Base-by-base conservation (phyloP, 1,140 invertebrate genomes). In the Archegozetes longisetosus region DNA sequence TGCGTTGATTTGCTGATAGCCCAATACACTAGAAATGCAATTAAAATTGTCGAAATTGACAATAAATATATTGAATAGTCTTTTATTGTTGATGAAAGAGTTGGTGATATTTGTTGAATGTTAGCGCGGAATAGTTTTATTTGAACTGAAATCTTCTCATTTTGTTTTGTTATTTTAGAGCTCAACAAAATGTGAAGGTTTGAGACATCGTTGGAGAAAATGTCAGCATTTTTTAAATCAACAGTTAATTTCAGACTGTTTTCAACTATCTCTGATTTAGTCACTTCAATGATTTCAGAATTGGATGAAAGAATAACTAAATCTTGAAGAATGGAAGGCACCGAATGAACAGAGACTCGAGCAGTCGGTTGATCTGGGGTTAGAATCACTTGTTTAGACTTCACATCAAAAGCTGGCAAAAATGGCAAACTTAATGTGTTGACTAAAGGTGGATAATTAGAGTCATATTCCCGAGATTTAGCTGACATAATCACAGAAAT, bases 171-270 rank as follows among this genome's bases (percentile, higher is more conserved):
- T 46, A 55, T 24, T 46, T 6, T 13, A 22, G 54, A 55, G 2
- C 14, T 3, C 4, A 55, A 25, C 17, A 26, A 40, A n/a, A 55
- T 1, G 23, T 55, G 54, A 46, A 55, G 32, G 46, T 55, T 55
- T 3, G 28, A 55, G 6, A 55, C 54, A 55, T 55, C 54, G 28
- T 55, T 55, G 22, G 54, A 55, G 28, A 55, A 55, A 55, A 55
- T 55, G 25, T 55, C 54, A 1, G 28, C 4, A 55, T 55, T 55
- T 23, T 12, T 23, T 17, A 55, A 22, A 1, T 23, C 12, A 12
- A 55, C 23, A 12, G 40, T 23, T 3, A 55, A 9, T 6, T 32
- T 29, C 54, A 55, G 13, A 20, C 27, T 40, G 46, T 55, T 55
- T 9, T 17, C 26, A 52, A 55, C 20, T 14, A 55, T 40, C 23